A percentile compares a stretch with the other conserved stretches of the same genome.
Evolutionary conservation across 2,888 invertebrate species (phyloP).

Genomic region (Buathra laborator): DNA sequence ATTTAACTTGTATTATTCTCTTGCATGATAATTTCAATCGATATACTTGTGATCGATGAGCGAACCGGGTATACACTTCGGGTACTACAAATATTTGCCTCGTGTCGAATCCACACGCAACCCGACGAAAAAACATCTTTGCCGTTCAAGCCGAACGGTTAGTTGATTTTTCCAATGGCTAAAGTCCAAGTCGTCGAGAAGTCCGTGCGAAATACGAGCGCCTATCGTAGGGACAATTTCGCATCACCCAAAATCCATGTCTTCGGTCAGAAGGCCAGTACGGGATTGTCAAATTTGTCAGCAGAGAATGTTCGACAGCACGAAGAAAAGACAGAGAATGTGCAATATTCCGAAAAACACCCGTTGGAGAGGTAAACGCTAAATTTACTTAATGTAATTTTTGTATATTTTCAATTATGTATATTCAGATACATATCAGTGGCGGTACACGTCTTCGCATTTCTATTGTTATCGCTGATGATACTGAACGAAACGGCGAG

Average conservation of each 20-base stretch:
- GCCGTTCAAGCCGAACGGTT: neutral
- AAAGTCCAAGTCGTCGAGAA: conserved; percentile 33
- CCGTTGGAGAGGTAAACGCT: neutral
- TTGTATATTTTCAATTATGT: neutral
- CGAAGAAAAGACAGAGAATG: neutral
- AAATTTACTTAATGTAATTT: neutral
- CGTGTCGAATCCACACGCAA: conserved; percentile 6
- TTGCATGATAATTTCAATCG: neutral
- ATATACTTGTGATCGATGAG: conserved; percentile 22
- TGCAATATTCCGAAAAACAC: neutral
- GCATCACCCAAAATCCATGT: neutral
- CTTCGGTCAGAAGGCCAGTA: neutral
- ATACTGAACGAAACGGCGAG: conserved; percentile 69
- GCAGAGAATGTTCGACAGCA: neutral
- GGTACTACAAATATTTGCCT: conserved; percentile 10
- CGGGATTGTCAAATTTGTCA: neutral
- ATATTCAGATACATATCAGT: conserved; percentile 57
- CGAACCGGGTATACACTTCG: neutral
- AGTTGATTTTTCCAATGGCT: conserved; percentile 17
- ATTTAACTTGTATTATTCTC: neutral
- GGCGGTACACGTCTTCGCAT: conserved; percentile 32
- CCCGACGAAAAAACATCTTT: neutral
- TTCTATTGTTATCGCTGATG: conserved; percentile 51
- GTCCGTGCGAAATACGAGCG: neutral
- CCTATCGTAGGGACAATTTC: neutral